A percentile compares a stretch with the other conserved stretches of the same genome.
Conservation (phyloP, 1,140 invertebrate species). For the Helicoverpa armigera region DNA sequence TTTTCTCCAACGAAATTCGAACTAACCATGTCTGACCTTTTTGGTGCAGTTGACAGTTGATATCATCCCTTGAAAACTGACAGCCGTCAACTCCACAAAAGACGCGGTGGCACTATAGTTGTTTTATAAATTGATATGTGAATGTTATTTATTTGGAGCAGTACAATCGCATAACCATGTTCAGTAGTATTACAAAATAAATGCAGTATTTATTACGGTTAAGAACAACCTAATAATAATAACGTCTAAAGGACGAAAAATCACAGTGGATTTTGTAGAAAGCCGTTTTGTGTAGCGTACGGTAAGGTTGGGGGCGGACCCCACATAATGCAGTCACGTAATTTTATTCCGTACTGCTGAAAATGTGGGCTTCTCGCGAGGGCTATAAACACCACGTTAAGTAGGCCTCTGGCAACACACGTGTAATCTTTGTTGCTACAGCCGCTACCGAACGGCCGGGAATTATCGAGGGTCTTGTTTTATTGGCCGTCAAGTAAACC, state of each 20-base stretch:
- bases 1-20: neutral
- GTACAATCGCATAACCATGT: neutral
- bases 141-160: neutral
- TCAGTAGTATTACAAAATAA: neutral
- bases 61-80: too few species aligned
- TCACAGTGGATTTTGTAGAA: slow-evolving; percentile 22
- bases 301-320: slow-evolving; percentile 32
- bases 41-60: too few species aligned
- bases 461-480: slow-evolving; percentile 18
- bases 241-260: slow-evolving; percentile 5
- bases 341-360: slow-evolving; percentile 47
- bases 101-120: neutral
- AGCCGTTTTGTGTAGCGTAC: slow-evolving; percentile 1
- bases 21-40: neutral
- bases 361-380: slow-evolving; percentile 26
- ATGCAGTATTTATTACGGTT: neutral
- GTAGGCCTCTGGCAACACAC: slow-evolving; percentile 13
- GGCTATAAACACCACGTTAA: slow-evolving; percentile 23
- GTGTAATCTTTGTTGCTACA: slow-evolving; percentile 9
- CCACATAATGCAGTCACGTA: slow-evolving; percentile 29
- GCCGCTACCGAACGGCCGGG: slow-evolving; percentile 5
- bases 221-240: neutral
- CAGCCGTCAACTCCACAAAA: too few species aligned
- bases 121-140: neutral
- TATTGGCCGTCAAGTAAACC: slow-evolving; percentile 26